These are phyloP conservation scores for Orius laevigatus DNA, from an alignment of 1,140 invertebrate species.

Conservation along the genomic window DNA sequence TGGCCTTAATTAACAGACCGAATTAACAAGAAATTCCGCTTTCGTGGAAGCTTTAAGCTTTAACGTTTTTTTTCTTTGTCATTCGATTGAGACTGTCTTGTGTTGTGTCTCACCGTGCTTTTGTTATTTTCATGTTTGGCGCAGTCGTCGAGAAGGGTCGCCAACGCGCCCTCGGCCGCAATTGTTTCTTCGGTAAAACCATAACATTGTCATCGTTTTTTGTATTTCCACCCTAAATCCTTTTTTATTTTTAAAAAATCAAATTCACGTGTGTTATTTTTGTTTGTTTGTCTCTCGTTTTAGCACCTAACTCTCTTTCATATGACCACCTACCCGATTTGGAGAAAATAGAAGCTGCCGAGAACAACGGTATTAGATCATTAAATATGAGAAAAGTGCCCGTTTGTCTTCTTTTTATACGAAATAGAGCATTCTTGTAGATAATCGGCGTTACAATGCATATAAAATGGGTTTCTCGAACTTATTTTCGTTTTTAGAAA, in stretches of 20 bases:
- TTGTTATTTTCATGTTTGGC: slow-evolving; percentile 13
- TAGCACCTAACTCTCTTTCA: slow-evolving; percentile 23
- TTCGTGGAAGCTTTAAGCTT: neutral
- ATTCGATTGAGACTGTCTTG: neutral
- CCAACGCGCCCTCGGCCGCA: slow-evolving; percentile 8
- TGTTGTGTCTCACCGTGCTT: neutral
- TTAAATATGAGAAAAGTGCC: slow-evolving; percentile 7
- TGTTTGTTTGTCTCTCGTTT: slow-evolving; percentile 18
- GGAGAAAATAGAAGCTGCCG: slow-evolving; percentile 23
- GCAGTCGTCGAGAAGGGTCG: slow-evolving; percentile 6
- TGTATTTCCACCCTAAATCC: neutral
- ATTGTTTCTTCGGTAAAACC: slow-evolving; percentile 14
- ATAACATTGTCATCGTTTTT: slow-evolving; percentile 2
- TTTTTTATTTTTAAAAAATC: slow-evolving; percentile 10
- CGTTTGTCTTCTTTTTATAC: slow-evolving; percentile 3
- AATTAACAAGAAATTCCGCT: no score
- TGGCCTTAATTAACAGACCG: no score
- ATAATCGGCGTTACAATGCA: no score
- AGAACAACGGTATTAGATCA: slow-evolving; percentile 20
- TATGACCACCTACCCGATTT: slow-evolving; percentile 23
- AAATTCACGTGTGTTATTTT: slow-evolving; percentile 16
- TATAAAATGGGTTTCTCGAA: no score
- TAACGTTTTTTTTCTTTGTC: neutral
- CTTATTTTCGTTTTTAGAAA: no score
- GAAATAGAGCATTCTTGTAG: slow-evolving; percentile 9